These are phyloP conservation scores for Drosophila seguyi DNA, from an alignment of 1,140 invertebrate species.

Conservation along the genomic window DNA sequence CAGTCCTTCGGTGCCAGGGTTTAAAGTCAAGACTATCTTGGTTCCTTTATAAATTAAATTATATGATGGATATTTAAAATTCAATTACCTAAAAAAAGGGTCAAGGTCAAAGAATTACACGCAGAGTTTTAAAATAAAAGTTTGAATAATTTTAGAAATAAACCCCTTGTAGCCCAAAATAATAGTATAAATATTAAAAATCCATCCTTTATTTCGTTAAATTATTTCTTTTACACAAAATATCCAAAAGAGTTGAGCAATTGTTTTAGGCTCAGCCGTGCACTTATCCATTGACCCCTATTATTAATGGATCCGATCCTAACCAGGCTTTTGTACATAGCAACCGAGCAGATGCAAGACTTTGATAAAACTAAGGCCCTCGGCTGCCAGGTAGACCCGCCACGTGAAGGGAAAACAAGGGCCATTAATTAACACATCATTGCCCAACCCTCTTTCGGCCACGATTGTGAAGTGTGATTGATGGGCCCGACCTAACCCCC, in stretches of 20 bases:
- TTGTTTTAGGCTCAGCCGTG: background rate
- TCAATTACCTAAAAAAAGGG: too few relatives aligned
- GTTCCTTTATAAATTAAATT: background rate
- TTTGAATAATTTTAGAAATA: too few relatives aligned
- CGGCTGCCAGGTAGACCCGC: constrained; percentile 1
- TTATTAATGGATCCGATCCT: background rate
- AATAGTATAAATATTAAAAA: background rate
- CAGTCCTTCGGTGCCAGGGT: background rate
- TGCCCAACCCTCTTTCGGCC: constrained; percentile 40
- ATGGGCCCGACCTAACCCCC: constrained; percentile 33
- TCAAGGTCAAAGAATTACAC: too few relatives aligned
- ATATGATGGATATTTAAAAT: too few relatives aligned
- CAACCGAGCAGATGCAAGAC: constrained; percentile 25
- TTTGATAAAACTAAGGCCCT: constrained; percentile 32
- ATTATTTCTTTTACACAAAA: background rate
- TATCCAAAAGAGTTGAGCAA: background rate
- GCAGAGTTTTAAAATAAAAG: too few relatives aligned
- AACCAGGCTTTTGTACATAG: constrained; percentile 28
- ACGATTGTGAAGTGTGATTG: constrained; percentile 53
- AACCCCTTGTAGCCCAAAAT: too few relatives aligned
- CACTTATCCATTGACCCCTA: constrained; percentile 15
- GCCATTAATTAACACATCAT: constrained; percentile 61
- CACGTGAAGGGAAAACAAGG: constrained; percentile 48
- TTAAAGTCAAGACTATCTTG: background rate
- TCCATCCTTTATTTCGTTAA: too few relatives aligned